Evolutionary conservation across 2,797 vertebrate species (phyloP), one percentile per base, ranked within the genome.

Genomic region (Pseudomugil gertrudae): DNA sequence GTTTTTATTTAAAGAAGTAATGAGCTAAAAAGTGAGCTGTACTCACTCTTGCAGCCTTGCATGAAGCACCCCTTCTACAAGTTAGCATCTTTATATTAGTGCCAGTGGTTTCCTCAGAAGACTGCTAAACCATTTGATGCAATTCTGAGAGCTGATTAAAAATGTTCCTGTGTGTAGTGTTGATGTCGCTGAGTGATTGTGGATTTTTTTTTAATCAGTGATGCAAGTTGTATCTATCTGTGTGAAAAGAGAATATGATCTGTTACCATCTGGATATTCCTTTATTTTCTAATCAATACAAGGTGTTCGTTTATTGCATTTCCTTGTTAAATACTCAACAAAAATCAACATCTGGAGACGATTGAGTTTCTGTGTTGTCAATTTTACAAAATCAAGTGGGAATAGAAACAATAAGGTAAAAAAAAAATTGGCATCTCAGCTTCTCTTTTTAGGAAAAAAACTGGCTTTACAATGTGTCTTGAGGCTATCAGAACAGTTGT

Each of bases 371-470:
- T 0, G 21, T 17, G 13, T 17, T 29, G 4, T 19, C 3, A 19
- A 19, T 32, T 60, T 30, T 57, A 47, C 33, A 66, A 29, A 38
- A 55, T 15, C 10, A 27, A 15, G 21, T 32, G 24, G 6, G 23
- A 66, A 47, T 0, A 0, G 0, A 2, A 57, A 35, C 4, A 63
- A 33, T 57, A 5, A 26, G 4, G 11, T 2, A 40, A 1, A 68
- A 47, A 53, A 53, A 9, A 21, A 57, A 27, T 32, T 14, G 43
- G 21, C 56, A 2, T 9, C 6, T 29, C 6, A 26, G 1, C 21
- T 57, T 69, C 29, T 36, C 36, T 38, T 57, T 67, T 64, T 6
- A 32, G 62, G 17, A 32, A 50, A 53, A 51, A 63, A 9, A 27
- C 38, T 36, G 47, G 17, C 30, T 40, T 4, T 19, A 9, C 1